A percentile compares a stretch with the other conserved stretches of the same genome.
Evolutionary conservation across 2,797 vertebrate genomes (phyloP).

Genomic region (Sebastes umbrosus): DNA sequence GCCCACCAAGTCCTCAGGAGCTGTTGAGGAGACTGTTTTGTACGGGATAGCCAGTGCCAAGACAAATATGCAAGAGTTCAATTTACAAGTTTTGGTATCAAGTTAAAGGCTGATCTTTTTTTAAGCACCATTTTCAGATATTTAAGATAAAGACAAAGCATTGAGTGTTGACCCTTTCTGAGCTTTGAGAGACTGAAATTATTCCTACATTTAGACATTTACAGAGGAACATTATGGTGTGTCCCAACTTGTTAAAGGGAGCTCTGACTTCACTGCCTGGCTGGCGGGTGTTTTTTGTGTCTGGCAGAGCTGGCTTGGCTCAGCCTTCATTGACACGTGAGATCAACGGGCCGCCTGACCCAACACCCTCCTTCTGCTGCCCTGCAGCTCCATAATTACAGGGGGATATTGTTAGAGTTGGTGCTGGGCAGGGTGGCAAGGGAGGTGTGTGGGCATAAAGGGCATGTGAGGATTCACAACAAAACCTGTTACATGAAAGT

Average conservation of each 20-base stretch:
- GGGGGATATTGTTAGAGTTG: constrained; percentile 64
- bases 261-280: constrained; percentile 34
- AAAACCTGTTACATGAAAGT: not conserved
- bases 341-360: constrained; percentile 56
- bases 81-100: not conserved
- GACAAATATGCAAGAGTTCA: not conserved
- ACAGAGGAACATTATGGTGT: constrained; percentile 13
- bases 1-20: constrained; percentile 38
- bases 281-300: constrained; percentile 67
- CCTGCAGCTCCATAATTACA: constrained; percentile 56
- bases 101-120: constrained; percentile 8
- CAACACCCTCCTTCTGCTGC: constrained; percentile 48
- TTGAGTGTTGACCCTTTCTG: not conserved
- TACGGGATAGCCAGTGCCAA: constrained; percentile 23
- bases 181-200: not conserved
- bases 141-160: not conserved
- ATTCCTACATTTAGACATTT: not conserved
- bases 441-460: not conserved
- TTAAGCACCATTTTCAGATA: not conserved
- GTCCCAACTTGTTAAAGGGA: constrained; percentile 55
- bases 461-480: not conserved
- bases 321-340: constrained; percentile 68
- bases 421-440: constrained; percentile 27
- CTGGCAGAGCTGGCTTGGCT: constrained; percentile 57
- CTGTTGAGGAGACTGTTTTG: constrained; percentile 15